These are phyloP conservation scores for Cherax destructor DNA, from an alignment of 1,140 invertebrate genomes.

Conservation along the genomic window DNA sequence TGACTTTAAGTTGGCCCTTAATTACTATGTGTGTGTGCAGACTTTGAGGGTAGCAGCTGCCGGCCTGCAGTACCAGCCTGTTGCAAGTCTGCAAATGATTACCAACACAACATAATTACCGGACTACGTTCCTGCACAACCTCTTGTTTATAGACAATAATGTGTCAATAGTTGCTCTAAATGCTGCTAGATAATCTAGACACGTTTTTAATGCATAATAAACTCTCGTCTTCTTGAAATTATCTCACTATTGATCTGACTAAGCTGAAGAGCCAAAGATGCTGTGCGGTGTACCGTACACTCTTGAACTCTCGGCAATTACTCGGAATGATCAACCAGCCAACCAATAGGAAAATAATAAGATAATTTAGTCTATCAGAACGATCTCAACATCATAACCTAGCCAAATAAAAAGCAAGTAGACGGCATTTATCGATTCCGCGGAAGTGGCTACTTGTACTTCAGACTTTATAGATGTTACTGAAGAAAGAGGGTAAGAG, in stretches of 20 bases:
- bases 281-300: background rate
- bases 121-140: background rate
- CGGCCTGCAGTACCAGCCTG: background rate
- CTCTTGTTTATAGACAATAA: conserved; percentile 40
- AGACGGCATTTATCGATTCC: no score
- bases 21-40: conserved; percentile 8
- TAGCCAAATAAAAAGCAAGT: no score
- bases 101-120: conserved; percentile 45
- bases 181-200: conserved; percentile 23
- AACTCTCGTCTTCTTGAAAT: conserved; percentile 22
- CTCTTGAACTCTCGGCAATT: background rate
- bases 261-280: background rate
- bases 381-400: no score
- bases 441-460: no score
- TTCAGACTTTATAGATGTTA: no score
- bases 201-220: conserved; percentile 47
- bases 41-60: background rate
- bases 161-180: conserved; percentile 22
- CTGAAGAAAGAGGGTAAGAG: no score
- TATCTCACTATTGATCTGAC: conserved; percentile 7
- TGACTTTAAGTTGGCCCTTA: conserved; percentile 17
- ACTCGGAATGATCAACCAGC: background rate
- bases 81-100: conserved; percentile 32
- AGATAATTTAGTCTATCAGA: no score
- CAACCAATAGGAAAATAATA: background rate